phyloP scores from a whole-genome alignment of 2,113 vertebrate genomes.

The Heliornis fulica region DNA sequence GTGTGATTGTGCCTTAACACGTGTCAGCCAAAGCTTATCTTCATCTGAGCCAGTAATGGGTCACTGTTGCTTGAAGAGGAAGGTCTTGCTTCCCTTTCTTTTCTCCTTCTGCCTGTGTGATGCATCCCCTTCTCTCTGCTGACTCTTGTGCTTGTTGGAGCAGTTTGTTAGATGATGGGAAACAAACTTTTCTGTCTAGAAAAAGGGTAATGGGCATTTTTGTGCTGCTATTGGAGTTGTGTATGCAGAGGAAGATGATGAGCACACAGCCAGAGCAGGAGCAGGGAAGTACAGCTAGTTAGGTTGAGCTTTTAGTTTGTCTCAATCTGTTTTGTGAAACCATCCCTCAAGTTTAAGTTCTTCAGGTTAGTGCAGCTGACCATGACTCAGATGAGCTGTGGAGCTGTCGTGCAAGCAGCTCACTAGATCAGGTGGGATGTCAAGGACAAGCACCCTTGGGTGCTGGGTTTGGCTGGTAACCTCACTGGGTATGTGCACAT shows the following conservation, averaged over 20 bases:
- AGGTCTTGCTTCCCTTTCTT: background rate
- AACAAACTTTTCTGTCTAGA: background rate
- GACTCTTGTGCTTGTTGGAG: background rate
- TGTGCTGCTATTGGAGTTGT: background rate
- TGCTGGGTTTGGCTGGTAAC: background rate
- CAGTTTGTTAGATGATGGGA: background rate
- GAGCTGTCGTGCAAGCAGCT: background rate
- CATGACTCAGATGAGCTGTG: background rate
- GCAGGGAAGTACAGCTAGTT: background rate
- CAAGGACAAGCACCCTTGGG: too few species aligned
- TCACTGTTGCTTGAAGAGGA: background rate
- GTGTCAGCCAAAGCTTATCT: background rate
- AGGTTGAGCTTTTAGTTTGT: background rate
- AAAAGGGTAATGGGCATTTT: background rate
- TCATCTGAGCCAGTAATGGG: background rate
- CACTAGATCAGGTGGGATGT: background rate
- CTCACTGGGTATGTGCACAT: rapidly evolving
- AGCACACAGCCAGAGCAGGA: background rate
- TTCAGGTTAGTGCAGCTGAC: background rate
- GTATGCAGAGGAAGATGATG: background rate
- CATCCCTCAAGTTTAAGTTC: background rate
- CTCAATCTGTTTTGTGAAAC: background rate
- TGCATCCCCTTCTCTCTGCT: background rate
- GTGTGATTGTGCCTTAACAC: background rate
- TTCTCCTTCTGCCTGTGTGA: background rate